Base-by-base conservation (phyloP, 2,797 vertebrate species). In the Pseudochromis fuscus region DNA sequence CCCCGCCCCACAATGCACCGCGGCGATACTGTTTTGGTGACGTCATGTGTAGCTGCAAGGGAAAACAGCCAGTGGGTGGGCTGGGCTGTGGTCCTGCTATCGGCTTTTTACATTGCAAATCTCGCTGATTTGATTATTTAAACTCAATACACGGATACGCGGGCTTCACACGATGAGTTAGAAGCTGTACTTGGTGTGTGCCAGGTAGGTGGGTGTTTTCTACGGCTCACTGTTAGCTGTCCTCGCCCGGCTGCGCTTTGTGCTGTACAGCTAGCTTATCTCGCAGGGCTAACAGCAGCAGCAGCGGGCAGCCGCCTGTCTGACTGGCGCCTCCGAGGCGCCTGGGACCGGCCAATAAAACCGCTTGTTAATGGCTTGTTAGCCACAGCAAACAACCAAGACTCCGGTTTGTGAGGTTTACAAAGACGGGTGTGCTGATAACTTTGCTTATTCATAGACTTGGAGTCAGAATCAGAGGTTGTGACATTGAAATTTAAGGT, bases 1-100 rank as follows among this genome's bases (percentile, higher is more conserved):
- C 11, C 46, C 45, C 19, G 73, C 67, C 93, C 93, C 93, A 94
- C 68, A 91, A 93, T 94, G 93, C 94, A 90, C 11, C 79, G 59
- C 7, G 81, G 1, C 4, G 23, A 24, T 33, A 84, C 81, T 91
- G 90, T 93, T 94, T 86, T 87, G 86, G 63, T 92, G 90, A 93
- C 92, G 91, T 93, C 90, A 87, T 24, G 31, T 18, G 57, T 63
- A 35, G 53, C 77, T 62, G 37, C 31, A 70, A 40, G 40, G n/a
- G 62, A 78, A 66, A 80, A 45, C 74, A 77, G 82, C 35, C 67
- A 75, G 84, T 72, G 23, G 67, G 86, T 84, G 88, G 85, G 88
- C 64, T 50, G 85, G 87, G 77, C 70, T 74, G 75, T n/a, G 71
- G n/a, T 77, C 63, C 46, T 65, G 31, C n/a, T 44, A n/a, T 58